Evolutionary conservation across 92 coral and sea anemone species (phyloP).

Genomic region (Palythoa grandis): DNA sequence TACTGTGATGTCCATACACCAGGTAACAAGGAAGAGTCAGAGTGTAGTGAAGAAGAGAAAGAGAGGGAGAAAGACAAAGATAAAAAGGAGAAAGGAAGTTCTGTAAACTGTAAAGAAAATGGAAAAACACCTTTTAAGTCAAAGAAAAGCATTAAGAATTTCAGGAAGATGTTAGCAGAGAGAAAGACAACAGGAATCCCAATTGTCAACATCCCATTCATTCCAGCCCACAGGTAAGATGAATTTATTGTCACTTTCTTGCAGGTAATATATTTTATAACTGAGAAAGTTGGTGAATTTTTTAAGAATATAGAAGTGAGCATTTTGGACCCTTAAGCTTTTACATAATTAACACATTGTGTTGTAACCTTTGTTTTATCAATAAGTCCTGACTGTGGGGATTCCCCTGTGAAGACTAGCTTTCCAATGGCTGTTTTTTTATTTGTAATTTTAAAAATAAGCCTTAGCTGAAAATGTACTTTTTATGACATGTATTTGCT

Average conservation of each 20-base stretch:
- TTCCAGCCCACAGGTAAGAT: conserved; percentile 97
- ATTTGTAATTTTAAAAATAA: conserved; percentile 5
- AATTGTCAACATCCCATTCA: conserved; percentile 97
- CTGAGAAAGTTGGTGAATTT: neutral
- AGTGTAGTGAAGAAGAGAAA: conserved; percentile 72
- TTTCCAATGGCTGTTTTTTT: neutral
- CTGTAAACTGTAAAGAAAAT: conserved; percentile 71
- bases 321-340: neutral
- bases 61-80: conserved; percentile 78
- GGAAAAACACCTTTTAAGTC: conserved; percentile 66
- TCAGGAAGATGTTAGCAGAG: conserved; percentile 92
- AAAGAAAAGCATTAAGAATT: conserved; percentile 84
- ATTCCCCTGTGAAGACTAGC: conserved; percentile 23
- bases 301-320: neutral
- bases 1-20: conserved; percentile 97
- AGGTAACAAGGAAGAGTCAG: conserved; percentile 61
- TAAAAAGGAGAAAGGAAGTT: conserved; percentile 70
- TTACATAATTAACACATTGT: neutral
- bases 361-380: conserved; percentile 14
- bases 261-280: neutral
- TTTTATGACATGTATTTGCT: neutral
- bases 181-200: conserved; percentile 96
- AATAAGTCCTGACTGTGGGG: conserved; percentile 31
- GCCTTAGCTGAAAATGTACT: neutral
- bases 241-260: neutral